phyloP scores from a whole-genome alignment of 92 coral and sea anemone species.

The Actinostola sp. region DNA sequence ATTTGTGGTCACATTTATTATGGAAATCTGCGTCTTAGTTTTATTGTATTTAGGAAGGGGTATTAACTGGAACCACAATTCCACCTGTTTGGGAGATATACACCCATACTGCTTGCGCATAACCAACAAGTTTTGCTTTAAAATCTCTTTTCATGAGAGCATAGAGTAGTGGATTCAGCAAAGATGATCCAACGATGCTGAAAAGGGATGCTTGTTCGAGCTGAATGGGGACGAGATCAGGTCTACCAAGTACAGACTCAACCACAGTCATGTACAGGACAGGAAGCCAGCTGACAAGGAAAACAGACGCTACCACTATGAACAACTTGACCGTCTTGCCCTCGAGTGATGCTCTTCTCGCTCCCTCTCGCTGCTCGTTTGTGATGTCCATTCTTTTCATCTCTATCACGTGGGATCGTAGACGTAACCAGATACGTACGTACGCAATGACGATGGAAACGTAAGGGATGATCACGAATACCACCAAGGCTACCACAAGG shows the following conservation, averaged over 20 bases:
- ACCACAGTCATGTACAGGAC: slow-evolving; percentile 54
- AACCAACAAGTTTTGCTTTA: background rate
- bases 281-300: slow-evolving; percentile 64
- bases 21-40: too few species aligned
- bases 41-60: background rate
- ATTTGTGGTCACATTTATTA: too few species aligned
- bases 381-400: slow-evolving; percentile 18
- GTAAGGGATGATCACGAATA: slow-evolving; percentile 49
- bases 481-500: slow-evolving; percentile 24
- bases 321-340: slow-evolving; percentile 55
- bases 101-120: background rate
- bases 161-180: slow-evolving; percentile 58
- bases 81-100: background rate
- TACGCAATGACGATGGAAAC: slow-evolving; percentile 42
- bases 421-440: slow-evolving; percentile 26
- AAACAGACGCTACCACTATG: slow-evolving; percentile 35
- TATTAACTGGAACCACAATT: background rate
- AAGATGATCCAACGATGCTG: slow-evolving; percentile 34
- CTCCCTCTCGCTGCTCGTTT: slow-evolving; percentile 29
- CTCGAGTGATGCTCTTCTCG: slow-evolving; percentile 45
- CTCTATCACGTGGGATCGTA: slow-evolving; percentile 31
- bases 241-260: slow-evolving; percentile 14
- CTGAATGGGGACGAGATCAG: slow-evolving; percentile 35
- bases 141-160: slow-evolving; percentile 58
- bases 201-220: slow-evolving; percentile 33